Evolutionary conservation across 1,140 invertebrate genomes (phyloP).

Genomic region (Lerema accius): DNA sequence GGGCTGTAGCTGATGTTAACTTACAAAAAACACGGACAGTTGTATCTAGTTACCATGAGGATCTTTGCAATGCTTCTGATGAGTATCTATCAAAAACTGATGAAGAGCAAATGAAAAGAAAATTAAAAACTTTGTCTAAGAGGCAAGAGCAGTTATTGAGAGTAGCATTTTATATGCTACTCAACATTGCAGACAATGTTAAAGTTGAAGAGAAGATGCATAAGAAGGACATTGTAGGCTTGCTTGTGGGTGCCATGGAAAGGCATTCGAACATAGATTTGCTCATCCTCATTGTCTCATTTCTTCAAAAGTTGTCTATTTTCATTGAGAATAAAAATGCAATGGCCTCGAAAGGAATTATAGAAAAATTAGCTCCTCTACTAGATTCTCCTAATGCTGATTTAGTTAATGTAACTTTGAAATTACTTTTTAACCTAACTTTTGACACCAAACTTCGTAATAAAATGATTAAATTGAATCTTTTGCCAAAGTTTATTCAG

Average conservation of each 20-base stretch:
- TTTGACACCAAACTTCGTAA: constrained; percentile 95
- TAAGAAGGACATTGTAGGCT: constrained; percentile 94
- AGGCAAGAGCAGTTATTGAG: constrained; percentile 96
- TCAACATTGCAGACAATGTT: constrained; percentile 97
- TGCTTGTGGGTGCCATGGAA: constrained; percentile 95
- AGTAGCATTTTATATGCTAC: constrained; percentile 94
- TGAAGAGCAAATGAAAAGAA: constrained; percentile 92
- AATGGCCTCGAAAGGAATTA: constrained; percentile 90
- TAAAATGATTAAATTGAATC: constrained; percentile 94
- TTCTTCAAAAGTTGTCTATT: constrained; percentile 97
- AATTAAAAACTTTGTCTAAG: constrained; percentile 90
- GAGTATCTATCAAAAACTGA: constrained; percentile 86
- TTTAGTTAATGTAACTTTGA: constrained; percentile 93
- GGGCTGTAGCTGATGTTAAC: constrained; percentile 82
- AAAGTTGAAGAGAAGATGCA: constrained; percentile 98
- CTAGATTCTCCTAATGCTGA: constrained; percentile 90
- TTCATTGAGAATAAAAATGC: constrained; percentile 97
- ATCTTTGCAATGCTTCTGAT: constrained; percentile 83
- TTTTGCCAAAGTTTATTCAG: constrained; percentile 94
- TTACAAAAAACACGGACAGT: constrained; percentile 82
- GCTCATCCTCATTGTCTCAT: constrained; percentile 95
- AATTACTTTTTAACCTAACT: constrained; percentile 97
- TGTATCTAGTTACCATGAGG: constrained; percentile 86
- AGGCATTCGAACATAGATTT: constrained; percentile 93
- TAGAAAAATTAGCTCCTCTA: constrained; percentile 89